Conservation (phyloP, 2,888 invertebrate genomes). For the Antheraea assamensis region DNA sequence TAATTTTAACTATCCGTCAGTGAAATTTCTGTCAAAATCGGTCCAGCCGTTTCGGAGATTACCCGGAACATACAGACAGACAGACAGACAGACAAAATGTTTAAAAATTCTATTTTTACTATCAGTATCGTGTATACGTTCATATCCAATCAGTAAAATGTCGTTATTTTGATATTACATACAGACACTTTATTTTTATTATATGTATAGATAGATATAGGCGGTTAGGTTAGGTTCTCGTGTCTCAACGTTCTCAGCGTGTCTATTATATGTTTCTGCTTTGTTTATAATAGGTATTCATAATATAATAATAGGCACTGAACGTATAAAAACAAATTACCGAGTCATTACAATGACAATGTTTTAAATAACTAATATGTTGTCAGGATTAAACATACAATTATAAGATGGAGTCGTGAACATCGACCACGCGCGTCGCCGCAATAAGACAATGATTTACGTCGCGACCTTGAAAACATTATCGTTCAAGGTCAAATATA, state of each 20-base stretch:
- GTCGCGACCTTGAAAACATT: background rate
- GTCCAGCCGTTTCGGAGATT: too few species aligned
- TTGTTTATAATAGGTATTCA: background rate
- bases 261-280: background rate
- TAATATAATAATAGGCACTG: background rate
- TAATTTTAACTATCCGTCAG: too few species aligned
- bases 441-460: constrained; percentile 14
- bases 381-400: constrained; percentile 5
- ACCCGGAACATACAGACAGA: too few species aligned
- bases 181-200: background rate
- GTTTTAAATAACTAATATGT: constrained; percentile 9
- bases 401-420: constrained; percentile 14
- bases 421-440: constrained; percentile 15
- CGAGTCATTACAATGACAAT: constrained; percentile 5
- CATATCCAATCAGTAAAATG: too few species aligned
- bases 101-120: too few species aligned
- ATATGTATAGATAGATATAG: background rate
- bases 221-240: background rate
- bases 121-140: too few species aligned
- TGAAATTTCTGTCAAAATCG: too few species aligned
- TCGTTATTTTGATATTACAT: too few species aligned
- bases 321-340: background rate
- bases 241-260: too few species aligned
- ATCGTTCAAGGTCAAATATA: background rate
- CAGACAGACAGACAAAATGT: too few species aligned